Percentiles rank a stretch among this genome's conserved stretches.
Conservation (phyloP, 2,888 invertebrate species). For the Galeruca laticollis region DNA sequence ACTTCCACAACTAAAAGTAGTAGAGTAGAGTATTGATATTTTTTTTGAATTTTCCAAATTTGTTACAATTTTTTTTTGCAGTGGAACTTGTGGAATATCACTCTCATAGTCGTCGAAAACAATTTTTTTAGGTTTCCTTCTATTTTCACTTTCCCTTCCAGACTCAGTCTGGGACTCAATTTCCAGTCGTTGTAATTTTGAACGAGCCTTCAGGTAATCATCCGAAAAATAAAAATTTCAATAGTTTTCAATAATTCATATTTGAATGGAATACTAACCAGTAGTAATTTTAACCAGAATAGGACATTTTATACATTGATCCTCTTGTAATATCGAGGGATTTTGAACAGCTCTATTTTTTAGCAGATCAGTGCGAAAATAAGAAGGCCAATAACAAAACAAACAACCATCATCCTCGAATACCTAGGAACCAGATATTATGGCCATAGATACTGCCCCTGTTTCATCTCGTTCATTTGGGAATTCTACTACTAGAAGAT, state of each 20-base stretch:
- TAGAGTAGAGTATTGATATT: neutral
- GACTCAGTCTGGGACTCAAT: too few species aligned
- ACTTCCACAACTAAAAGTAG: slow-evolving; percentile 6
- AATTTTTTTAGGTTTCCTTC: slow-evolving; percentile 18
- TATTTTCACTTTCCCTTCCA: slow-evolving; percentile 11
- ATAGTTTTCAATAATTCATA: slow-evolving; percentile 21
- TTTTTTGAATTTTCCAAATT: neutral
- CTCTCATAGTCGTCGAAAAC: slow-evolving; percentile 10
- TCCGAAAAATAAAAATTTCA: too few species aligned
- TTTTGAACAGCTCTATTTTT: slow-evolving; percentile 20
- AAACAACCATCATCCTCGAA: slow-evolving; percentile 23
- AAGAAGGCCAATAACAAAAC: slow-evolving; percentile 22
- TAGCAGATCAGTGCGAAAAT: slow-evolving; percentile 12
- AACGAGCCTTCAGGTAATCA: too few species aligned
- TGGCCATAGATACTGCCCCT: slow-evolving; percentile 23
- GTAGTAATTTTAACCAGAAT: slow-evolving; percentile 17
- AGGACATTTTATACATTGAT: too few species aligned
- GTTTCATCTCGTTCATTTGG: too few species aligned
- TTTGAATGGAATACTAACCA: slow-evolving; percentile 23
- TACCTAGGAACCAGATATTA: slow-evolving; percentile 22
- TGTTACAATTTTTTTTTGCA: slow-evolving; percentile 1
- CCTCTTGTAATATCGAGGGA: neutral
- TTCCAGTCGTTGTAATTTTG: too few species aligned
- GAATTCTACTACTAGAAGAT: too few species aligned
- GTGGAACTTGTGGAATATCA: slow-evolving; percentile 9